Percentiles rank a stretch among this genome's conserved stretches.
Conservation (phyloP, 2,797 vertebrate genomes). For the Morelia viridis region DNA sequence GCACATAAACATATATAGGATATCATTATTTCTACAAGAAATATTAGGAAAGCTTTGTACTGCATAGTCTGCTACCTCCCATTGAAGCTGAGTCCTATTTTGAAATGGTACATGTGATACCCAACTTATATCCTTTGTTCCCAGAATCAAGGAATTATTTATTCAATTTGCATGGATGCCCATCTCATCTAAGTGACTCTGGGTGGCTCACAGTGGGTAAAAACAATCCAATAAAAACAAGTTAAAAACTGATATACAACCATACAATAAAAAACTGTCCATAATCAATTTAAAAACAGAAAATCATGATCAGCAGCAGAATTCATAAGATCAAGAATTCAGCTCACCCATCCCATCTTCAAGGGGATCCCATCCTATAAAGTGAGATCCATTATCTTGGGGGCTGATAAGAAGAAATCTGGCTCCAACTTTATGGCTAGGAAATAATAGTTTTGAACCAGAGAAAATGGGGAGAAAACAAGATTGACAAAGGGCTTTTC, state of each 20-base stretch:
- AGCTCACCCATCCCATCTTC: not conserved
- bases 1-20: not conserved
- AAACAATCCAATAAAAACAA: not conserved
- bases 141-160: not conserved
- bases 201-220: too few relatives aligned
- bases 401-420: not conserved
- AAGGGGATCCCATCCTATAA: not conserved
- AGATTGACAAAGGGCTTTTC: not conserved
- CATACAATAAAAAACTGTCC: not conserved
- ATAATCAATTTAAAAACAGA: not conserved
- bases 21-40: not conserved
- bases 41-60: not conserved
- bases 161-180: not conserved
- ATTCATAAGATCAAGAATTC: not conserved
- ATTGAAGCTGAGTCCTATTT: not conserved
- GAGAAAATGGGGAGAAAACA: not conserved
- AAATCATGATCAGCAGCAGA: not conserved
- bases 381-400: not conserved
- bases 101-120: not conserved
- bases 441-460: not conserved
- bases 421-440: not conserved
- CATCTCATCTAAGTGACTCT: not conserved
- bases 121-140: not conserved
- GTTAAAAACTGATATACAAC: not conserved
- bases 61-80: not conserved